Percentiles rank a stretch among this genome's conserved stretches.
Evolutionary conservation across 1,140 invertebrate genomes (phyloP).

Genomic region (Bombus superbus): DNA sequence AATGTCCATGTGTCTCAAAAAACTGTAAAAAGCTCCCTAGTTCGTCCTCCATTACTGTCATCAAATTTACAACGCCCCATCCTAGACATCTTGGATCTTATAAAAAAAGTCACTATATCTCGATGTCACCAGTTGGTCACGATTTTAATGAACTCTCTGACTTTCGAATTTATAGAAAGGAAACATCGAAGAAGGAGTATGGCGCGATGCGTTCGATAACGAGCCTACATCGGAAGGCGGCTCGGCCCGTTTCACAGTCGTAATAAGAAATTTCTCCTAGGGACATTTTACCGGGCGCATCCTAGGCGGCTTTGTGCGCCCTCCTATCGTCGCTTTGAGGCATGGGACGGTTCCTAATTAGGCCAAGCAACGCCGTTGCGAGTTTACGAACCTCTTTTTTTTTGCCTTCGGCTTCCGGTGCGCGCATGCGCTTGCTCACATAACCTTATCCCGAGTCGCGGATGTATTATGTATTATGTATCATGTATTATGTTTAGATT

Average conservation of each 20-base stretch:
- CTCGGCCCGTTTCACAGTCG: neutral
- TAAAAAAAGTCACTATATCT: too few relatives aligned
- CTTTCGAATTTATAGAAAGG: too few relatives aligned
- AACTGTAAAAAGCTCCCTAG: too few relatives aligned
- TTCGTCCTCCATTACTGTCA: too few relatives aligned
- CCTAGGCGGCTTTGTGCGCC: slow-evolving; percentile 18
- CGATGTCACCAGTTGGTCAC: neutral
- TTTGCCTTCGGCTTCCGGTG: neutral
- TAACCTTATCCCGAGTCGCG: neutral
- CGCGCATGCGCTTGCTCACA: too few relatives aligned
- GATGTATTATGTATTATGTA: neutral
- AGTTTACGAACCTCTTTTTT: slow-evolving; percentile 22
- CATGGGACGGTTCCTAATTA: slow-evolving; percentile 39
- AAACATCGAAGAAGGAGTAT: neutral
- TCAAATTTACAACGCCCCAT: too few relatives aligned
- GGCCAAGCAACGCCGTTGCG: slow-evolving; percentile 6
- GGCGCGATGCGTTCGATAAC: neutral
- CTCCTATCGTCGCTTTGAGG: slow-evolving; percentile 25
- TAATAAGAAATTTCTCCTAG: slow-evolving; percentile 48
- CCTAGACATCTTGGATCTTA: too few relatives aligned
- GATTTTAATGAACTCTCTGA: neutral
- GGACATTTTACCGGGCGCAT: slow-evolving; percentile 30
- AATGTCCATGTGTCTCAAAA: too few relatives aligned
- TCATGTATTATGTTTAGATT: neutral
- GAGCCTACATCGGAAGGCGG: neutral